Percentiles rank a stretch among this genome's conserved stretches.
Conservation (phyloP, 2,113 vertebrate species). For the Petromus typicus region DNA sequence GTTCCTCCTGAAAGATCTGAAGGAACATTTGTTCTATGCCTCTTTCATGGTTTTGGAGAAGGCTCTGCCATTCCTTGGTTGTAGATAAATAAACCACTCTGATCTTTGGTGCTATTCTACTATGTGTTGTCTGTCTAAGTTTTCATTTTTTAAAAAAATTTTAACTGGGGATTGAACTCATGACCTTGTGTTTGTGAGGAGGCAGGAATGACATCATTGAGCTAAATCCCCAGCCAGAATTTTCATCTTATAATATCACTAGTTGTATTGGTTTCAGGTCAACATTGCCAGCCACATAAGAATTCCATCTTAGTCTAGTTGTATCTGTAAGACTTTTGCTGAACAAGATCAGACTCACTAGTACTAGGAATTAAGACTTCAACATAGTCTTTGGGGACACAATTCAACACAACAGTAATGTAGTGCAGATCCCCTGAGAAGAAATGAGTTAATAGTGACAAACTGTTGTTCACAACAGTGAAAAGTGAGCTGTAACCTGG, state of each 20-base stretch:
- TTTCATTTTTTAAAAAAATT: too few species aligned
- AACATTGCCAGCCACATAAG: not conserved
- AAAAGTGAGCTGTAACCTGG: not conserved
- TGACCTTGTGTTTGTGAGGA: too few species aligned
- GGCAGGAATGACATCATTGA: too few species aligned
- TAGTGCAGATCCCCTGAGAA: not conserved
- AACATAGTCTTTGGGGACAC: not conserved
- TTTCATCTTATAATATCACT: not conserved
- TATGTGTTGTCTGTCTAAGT: not conserved
- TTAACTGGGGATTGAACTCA: too few species aligned
- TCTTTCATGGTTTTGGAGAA: not conserved
- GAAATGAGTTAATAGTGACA: rapidly evolving
- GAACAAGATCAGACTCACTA: not conserved
- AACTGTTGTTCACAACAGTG: not conserved
- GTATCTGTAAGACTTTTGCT: not conserved
- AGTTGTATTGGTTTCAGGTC: not conserved
- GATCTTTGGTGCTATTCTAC: not conserved
- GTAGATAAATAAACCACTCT: not conserved
- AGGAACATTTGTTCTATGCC: not conserved
- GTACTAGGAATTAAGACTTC: not conserved
- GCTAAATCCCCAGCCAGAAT: not conserved
- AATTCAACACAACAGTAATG: not conserved
- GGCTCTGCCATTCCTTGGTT: not conserved
- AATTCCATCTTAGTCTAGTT: not conserved
- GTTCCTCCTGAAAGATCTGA: not conserved